Base-by-base conservation (phyloP, 2,113 vertebrate species). In the Psittacula cyanocephala region DNA sequence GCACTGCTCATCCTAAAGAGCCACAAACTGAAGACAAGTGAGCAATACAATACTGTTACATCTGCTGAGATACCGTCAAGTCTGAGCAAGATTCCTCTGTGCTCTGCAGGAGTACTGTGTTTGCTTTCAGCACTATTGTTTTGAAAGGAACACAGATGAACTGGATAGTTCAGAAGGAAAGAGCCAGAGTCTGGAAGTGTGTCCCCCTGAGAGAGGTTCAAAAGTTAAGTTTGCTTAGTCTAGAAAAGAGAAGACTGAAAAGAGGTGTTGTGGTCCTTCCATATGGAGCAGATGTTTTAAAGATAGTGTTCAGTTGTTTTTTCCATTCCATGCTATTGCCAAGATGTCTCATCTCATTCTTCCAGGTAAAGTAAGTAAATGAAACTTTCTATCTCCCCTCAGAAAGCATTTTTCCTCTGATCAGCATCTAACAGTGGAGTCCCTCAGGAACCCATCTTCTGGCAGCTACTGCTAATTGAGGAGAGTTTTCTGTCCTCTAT, bases 31-130 rank as follows among this genome's bases (percentile, higher is more conserved):
- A 86, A 83, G n/a, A 10, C 0, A 0, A 59, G 19, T 43, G 71
- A 49, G 13, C 0, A 2, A 53, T 7, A 23, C 0, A 0, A 31
- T 33, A 19, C 8, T 62, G 24, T 35, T 46, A 1, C 1, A 43
- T 33, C 17, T 78, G 14, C 29, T 41, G 39, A 90, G 72, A 10
- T 57, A 28, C 24, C 33, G 17, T 39, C 29, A 64, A 14, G 10
- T 57, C 27, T 64, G 39, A 91, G 47, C 33, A 60, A 44, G 1
- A 88, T 52, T 31, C 28, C 29, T 82, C 55, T 77, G 31, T 3
- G 2, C 28, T 89, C 50, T 31, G 13, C 75, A 85, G 33, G 16
- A 78, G 5, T 5, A 35, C 15, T 60, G 6, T 29, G n/a, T 74
- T 72, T 59, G 44, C 46, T 69, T 80, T 43, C 27, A 80, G 27